These are phyloP conservation scores for Montipora cactus DNA, from an alignment of 64 coral and sea anemone species.

Conservation along the genomic window DNA sequence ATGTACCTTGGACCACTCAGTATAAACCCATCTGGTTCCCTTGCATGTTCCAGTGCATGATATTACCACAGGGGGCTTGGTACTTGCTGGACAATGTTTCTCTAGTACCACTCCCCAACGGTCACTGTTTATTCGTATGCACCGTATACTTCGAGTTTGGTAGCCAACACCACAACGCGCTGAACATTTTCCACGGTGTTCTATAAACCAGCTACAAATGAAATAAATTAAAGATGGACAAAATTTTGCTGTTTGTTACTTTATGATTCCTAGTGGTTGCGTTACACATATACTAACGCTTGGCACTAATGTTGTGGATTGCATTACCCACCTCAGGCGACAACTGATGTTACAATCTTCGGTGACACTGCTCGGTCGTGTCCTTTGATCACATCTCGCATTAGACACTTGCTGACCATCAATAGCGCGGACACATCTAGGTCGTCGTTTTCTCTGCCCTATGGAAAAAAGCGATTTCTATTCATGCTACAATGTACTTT, in stretches of 20 bases:
- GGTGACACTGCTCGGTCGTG: constrained; percentile 50
- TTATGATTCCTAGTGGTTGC: background rate
- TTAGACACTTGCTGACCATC: constrained; percentile 73
- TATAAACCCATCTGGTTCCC: constrained; percentile 73
- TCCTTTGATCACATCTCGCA: constrained; percentile 47
- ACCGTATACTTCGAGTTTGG: constrained; percentile 48
- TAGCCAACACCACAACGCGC: constrained; percentile 69
- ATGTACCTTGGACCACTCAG: constrained; percentile 78
- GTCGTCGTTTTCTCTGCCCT: constrained; percentile 75
- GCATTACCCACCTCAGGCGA: constrained; percentile 58
- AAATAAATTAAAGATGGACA: background rate
- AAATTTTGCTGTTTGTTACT: background rate
- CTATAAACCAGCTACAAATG: constrained; percentile 59
- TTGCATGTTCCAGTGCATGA: constrained; percentile 70
- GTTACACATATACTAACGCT: background rate
- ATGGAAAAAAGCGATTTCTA: background rate
- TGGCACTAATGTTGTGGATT: background rate
- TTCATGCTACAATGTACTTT: background rate
- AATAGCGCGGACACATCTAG: constrained; percentile 65
- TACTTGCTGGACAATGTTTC: constrained; percentile 57
- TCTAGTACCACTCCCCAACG: constrained; percentile 37
- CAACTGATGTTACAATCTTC: constrained; percentile 84
- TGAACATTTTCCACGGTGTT: constrained; percentile 42
- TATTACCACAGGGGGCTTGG: constrained; percentile 47
- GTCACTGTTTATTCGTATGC: constrained; percentile 36